Conservation (phyloP, 1,140 invertebrate genomes). For the Teleogryllus occipitalis region DNA sequence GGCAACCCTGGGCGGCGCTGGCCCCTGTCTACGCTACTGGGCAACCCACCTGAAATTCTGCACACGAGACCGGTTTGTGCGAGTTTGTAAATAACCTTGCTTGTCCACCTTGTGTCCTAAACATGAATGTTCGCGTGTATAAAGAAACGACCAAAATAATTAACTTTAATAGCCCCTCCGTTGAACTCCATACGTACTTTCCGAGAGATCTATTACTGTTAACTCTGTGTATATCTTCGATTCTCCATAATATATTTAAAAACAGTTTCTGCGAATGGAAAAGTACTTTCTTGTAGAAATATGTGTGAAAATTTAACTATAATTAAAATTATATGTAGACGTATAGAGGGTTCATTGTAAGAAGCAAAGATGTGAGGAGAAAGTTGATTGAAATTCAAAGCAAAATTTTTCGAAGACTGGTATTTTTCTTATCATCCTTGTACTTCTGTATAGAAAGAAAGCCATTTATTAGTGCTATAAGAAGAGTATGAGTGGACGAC, state of each 20-base stretch:
- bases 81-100: constrained; percentile 1
- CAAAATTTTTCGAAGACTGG: neutral
- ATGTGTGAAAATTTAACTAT: neutral
- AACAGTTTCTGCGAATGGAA: neutral
- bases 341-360: neutral
- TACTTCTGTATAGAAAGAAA: neutral
- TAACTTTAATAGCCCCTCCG: neutral
- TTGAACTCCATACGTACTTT: neutral
- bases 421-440: neutral
- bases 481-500: neutral
- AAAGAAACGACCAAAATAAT: constrained; percentile 5
- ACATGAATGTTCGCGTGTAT: constrained; percentile 4
- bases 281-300: neutral
- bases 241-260: neutral
- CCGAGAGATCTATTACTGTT: neutral
- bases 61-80: neutral
- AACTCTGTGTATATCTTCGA: neutral
- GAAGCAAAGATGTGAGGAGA: neutral
- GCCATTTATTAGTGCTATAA: neutral
- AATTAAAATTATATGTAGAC: neutral
- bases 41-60: too few relatives aligned
- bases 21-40: too few relatives aligned
- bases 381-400: neutral
- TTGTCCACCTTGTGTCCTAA: neutral
- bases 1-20: too few relatives aligned